Evolutionary conservation across 2,888 invertebrate species (phyloP), one percentile per base, ranked within the genome.

Genomic region (Rutpela maculata): DNA sequence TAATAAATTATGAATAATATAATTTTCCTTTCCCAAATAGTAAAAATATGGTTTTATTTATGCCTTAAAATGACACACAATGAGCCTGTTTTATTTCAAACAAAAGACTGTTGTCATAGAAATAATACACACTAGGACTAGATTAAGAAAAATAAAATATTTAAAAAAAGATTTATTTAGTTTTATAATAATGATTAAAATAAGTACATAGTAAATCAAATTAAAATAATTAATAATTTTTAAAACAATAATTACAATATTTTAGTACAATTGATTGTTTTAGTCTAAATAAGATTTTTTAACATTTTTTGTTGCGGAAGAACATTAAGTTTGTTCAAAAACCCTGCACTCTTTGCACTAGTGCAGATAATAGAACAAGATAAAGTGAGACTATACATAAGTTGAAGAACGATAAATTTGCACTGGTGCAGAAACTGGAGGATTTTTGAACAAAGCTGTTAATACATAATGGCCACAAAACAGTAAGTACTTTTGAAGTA

Each of bases 391-490:
- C n/a, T n/a, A n/a, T n/a, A n/a, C n/a, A n/a, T n/a, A n/a, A n/a
- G n/a, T n/a, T n/a, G n/a, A n/a, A n/a, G n/a, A n/a, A n/a, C n/a
- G n/a, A n/a, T n/a, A n/a, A n/a, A n/a, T n/a, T n/a, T n/a, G n/a
- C n/a, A n/a, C n/a, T n/a, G n/a, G n/a, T n/a, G n/a, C n/a, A n/a
- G n/a, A n/a, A n/a, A n/a, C n/a, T n/a, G n/a, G n/a, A n/a, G n/a
- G n/a, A n/a, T n/a, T n/a, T n/a, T n/a, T n/a, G n/a, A n/a, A n/a
- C n/a, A n/a, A n/a, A n/a, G n/a, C n/a, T n/a, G n/a, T n/a, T n/a
- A 60, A 70, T 60, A 70, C 70, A 60, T 19, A 74, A 77, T 75
- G 77, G 76, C 79, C 81, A 81, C 74, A 78, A 81, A 80, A 80
- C 78, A 79, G 78, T 79, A 80, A 79, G 78, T 79, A 80, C 59